Conservation (phyloP, 2,888 invertebrate species). For the Conus canariensis region DNA sequence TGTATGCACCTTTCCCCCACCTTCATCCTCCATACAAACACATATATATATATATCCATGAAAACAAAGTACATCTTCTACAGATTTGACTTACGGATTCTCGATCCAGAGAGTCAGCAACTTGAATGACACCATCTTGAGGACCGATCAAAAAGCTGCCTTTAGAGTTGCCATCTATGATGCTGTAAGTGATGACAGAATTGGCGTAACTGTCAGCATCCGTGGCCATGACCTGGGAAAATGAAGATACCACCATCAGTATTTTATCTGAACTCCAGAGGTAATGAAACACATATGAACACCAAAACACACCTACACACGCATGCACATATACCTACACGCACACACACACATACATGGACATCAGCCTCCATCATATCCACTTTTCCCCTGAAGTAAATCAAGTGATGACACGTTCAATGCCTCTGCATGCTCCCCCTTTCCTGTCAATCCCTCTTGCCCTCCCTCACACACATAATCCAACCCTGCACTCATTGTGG, state of each 20-base stretch:
- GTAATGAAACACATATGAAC: not conserved
- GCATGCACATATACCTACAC: slow-evolving; percentile 9
- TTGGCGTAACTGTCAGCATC: slow-evolving; percentile 92
- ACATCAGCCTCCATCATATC: not conserved
- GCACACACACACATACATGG: slow-evolving; percentile 21
- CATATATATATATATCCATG: too few relatives aligned
- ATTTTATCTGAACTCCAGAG: not conserved
- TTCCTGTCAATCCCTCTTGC: too few relatives aligned
- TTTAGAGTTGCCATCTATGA: slow-evolving; percentile 65
- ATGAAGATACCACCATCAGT: slow-evolving; percentile 14
- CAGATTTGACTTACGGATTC: slow-evolving; percentile 84
- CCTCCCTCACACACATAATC: too few relatives aligned
- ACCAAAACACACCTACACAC: not conserved
- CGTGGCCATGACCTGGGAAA: slow-evolving; percentile 85
- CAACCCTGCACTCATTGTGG: too few relatives aligned
- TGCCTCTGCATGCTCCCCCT: too few relatives aligned
- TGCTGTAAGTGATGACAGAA: slow-evolving; percentile 86
- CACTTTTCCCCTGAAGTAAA: too few relatives aligned
- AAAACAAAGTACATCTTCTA: too few relatives aligned
- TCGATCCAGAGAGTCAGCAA: slow-evolving; percentile 87
- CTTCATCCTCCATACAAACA: too few relatives aligned
- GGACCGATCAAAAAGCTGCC: slow-evolving; percentile 70
- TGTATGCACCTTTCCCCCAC: too few relatives aligned
- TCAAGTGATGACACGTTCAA: too few relatives aligned
- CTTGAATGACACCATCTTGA: slow-evolving; percentile 82